Evolutionary conservation across 2,797 vertebrate species (phyloP), one percentile per base, ranked within the genome.

Genomic region (Emys orbicularis): DNA sequence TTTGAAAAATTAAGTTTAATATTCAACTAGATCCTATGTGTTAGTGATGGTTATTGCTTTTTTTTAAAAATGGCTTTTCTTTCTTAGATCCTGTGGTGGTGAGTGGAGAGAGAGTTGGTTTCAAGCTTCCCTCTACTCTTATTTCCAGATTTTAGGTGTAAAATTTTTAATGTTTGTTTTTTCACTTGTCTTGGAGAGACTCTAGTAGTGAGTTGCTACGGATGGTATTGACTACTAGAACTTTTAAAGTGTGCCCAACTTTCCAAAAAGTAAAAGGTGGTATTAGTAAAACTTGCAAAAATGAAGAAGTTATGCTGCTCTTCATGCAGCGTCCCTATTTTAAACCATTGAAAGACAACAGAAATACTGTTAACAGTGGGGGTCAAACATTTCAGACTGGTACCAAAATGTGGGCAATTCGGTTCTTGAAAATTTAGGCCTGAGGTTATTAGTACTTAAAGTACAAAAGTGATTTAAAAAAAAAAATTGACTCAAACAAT

Each of bases 361-460:
- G 27, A 0, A 0, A 0, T 29, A 10, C 72, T 72, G 61, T 50
- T 8, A 12, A 27, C 3, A 0, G 13, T 72, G 68, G 1, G 27
- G 79, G 61, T 34, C 52, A 5, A 4, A 37, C 9, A 27, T 89
- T 74, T 52, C 91, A 49, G 79, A 0, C 4, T 4, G 27, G 81
- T 79, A 82, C 1, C 49, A 2, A 72, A 47, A 72, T 3, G 1
- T 19, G 12, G 61, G 54, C 81, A 88, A 80, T 18, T 2, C 6
- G 0, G 2, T 25, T 59, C 1, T 0, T 37, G 59, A 49, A 18
- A 37, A 3, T 54, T 76, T 68, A 34, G 59, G 52, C 25, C 59
- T 76, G 4, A 41, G 23, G 85, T 79, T 80, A 29, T 68, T 68
- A 41, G 11, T 72, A 41, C 37, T 72, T n/a, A 12, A 72, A 72